phyloP scores from a whole-genome alignment of 2,888 invertebrate species.

The Heliconius ethilla region DNA sequence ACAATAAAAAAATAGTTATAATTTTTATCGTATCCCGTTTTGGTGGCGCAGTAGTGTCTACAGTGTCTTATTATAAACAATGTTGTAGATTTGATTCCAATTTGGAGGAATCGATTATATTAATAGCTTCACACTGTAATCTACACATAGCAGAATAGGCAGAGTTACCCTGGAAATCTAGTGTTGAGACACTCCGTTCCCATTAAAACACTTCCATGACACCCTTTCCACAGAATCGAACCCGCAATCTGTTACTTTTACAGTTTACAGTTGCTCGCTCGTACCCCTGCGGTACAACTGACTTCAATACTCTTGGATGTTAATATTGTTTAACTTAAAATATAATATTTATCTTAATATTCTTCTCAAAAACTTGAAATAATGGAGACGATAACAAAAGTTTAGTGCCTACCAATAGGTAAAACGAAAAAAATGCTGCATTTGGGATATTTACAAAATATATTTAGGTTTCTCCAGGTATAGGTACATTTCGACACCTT shows the following conservation, averaged over 20 bases:
- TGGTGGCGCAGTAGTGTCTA: no score
- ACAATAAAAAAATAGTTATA: neutral
- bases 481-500: constrained; percentile 45
- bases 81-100: no score
- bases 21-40: neutral
- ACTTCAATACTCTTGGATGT: neutral
- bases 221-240: neutral
- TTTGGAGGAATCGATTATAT: no score
- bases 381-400: no score
- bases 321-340: no score
- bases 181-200: no score
- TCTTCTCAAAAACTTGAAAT: no score
- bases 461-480: constrained; percentile 8
- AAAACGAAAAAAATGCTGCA: constrained; percentile 5
- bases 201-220: no score
- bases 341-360: no score
- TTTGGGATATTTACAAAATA: constrained; percentile 9
- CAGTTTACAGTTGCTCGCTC: neutral
- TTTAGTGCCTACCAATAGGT: neutral
- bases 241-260: neutral
- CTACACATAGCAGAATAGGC: neutral
- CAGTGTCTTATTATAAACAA: no score
- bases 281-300: neutral
- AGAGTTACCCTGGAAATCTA: neutral
- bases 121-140: no score